Base-by-base conservation (phyloP, 2,113 vertebrate genomes). In the Brienomyrus brachyistius region DNA sequence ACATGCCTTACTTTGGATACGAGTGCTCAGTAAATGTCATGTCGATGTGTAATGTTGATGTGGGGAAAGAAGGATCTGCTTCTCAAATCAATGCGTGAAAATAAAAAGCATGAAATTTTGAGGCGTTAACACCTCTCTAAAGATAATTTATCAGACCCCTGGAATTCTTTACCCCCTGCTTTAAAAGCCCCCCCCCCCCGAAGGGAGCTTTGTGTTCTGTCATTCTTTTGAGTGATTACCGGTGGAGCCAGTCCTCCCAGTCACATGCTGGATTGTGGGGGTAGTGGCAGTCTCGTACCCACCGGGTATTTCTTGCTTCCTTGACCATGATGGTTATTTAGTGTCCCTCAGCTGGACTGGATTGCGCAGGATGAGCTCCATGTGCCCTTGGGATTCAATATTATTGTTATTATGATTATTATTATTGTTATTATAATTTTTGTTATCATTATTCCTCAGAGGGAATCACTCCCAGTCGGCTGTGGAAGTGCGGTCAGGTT, bases 291-390 rank as follows among this genome's bases (percentile, higher is more conserved):
- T n/a, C n/a, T 66, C 62, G 3, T n/a, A 27, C n/a, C 3, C 27
- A 11, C 23, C n/a, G 23, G 56, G 56, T 7, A 62, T 43, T 56
- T 45, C 17, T 35, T 48, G 17, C 74, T 40, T 19, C 4, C 35
- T 43, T 6, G 0, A 15, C 31, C 35, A 66, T 35, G 6, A 47
- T 47, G 47, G 43, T 70, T n/a, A 86, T 74, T 31, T 21, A 7
- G 52, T 48, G 3, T 43, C 11, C 52, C 4, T 10, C 35, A 43
- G 59, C 51, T 4, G 15, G 1, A 19, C 62, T 45, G 91, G 93
- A 94, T 95, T 94, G 93, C 31, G 56, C 48, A 40, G 92, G 93
- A 94, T 93, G 90, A 93, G 90, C 45, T 13, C 91, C 92, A 88
- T 93, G 93, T 92, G 88, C 6, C 66, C 15, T 27, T 21, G 47